Evolutionary conservation across 2,797 vertebrate species (phyloP), one percentile per base, ranked within the genome.

Genomic region (Ceryle rudis): DNA sequence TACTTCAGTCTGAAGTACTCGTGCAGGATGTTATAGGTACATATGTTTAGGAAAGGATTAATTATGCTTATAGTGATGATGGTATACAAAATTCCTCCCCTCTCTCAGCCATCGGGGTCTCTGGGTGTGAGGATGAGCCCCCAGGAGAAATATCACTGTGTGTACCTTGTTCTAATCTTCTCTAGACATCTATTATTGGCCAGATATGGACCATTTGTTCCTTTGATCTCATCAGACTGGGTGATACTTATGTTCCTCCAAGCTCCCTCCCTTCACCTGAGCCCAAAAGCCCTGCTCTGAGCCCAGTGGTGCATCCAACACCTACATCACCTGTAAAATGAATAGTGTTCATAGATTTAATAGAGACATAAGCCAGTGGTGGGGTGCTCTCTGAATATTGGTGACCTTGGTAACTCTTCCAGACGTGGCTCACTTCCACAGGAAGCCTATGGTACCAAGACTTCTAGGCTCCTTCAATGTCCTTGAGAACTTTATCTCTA

Each of bases 401-500:
- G 21, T 47, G 65, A 84, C 54, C 60, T 39, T 26, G 28, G 9
- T 47, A 17, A 4, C 39, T 51, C 78, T 44, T 71, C 54, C 54
- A 42, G 65, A 20, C 42, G 5, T 2, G 10, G 65, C 73, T 89
- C 25, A 8, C 29, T 11, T 5, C 6, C 14, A 9, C 13, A 37
- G 44, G 46, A 39, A 85, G 28, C 16, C 3, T 0, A 1, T 1
- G 26, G 52, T 16, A 61, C 28, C 57, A 52, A 49, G 35, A 28
- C 55, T 79, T 52, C 70, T 67, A 6, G 10, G 31, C 64, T 84
- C 70, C 77, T 84, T 81, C 13, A 4, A 6, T 2, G 73, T 39
- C 86, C 74, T 93, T 84, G 80, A 52, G 61, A 92, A 20, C 23
- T 47, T 95, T 85, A 92, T 91, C 96, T 94, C 62, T 0, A 0